Conservation (phyloP, 2,113 vertebrate genomes). For the Urocynchramus pylzowi region DNA sequence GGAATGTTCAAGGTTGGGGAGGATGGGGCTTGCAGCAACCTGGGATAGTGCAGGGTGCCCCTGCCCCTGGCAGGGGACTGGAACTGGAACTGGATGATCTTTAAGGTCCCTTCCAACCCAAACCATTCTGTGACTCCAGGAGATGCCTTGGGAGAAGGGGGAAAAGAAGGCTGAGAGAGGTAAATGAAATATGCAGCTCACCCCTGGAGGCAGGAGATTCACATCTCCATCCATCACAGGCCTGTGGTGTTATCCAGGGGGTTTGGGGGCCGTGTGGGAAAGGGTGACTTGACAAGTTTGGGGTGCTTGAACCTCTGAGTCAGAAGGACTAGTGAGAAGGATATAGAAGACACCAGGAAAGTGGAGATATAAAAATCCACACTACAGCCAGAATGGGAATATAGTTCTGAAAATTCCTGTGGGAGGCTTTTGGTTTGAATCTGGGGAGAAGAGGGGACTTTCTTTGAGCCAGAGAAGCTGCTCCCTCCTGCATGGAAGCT, state of each 20-base stretch:
- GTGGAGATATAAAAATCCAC: neutral
- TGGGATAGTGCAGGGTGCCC: neutral
- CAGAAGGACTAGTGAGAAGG: neutral
- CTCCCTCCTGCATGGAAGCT: neutral
- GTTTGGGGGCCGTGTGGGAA: accelerated
- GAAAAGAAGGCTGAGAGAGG: neutral
- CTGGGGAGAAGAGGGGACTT: neutral
- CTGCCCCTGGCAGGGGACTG: neutral
- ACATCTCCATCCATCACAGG: neutral
- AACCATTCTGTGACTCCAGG: neutral
- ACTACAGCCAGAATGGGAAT: neutral
- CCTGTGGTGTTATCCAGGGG: neutral
- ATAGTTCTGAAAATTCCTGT: neutral
- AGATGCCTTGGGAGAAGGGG: neutral
- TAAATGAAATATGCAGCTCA: neutral
- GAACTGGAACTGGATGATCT: neutral
- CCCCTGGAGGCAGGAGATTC: neutral
- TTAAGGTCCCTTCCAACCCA: neutral
- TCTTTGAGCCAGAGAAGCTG: neutral
- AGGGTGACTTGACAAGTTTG: neutral
- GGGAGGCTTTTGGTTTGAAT: neutral
- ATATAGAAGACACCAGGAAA: neutral
- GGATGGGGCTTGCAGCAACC: neutral
- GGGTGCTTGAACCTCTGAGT: neutral
- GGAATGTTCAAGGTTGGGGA: neutral